Base-by-base conservation (phyloP, 2,113 vertebrate species). In the Craseonycteris thonglongyai region DNA sequence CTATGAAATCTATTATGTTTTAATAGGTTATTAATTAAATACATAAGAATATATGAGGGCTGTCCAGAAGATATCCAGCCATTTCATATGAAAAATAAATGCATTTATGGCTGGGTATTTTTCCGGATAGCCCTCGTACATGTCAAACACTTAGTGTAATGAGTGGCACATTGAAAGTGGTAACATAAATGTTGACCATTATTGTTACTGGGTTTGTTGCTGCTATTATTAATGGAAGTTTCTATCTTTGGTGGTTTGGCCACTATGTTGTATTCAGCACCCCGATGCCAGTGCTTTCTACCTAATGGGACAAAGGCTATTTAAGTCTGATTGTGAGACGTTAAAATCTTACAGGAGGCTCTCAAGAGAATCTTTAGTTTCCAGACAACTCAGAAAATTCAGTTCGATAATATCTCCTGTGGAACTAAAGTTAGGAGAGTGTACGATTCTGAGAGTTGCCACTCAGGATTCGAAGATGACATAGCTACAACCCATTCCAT, bases 271-370 rank as follows among this genome's bases (percentile, higher is more conserved):
- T 21, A 82, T 54, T 94, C 24, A 24, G 18, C 69, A n/a, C 54
- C 45, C 40, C 40, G 18, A 45, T 19, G n/a, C n/a, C 56, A 49
- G 40, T 49, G 68, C 40, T 38, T 81, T 90, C 80, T 88, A 21
- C 18, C 22, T 82, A 7, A 10, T 51, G 16, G 51, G 80, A 69
- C 47, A 88, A 76, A 81, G 30, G 61, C 40, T 38, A 5, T 42
- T 95, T 79, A 90, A 95, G 59, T 87, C 38, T 59, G 26, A 86
- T 40, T 87, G 35, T 94, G 38, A 91, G 28, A 76, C 22, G 40
- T 24, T 76, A 63, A 63, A 58, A 56, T 90, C 75, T 74, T 79
- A 2, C 30, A 28, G 56, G 63, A 65, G 16, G 3, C 40, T 86
- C 26, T 72, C 28, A 75, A 84, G 42, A 59, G 69, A 87, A 42